Conservation (phyloP, 2,888 invertebrate genomes). For the Agrypnus murinus region DNA sequence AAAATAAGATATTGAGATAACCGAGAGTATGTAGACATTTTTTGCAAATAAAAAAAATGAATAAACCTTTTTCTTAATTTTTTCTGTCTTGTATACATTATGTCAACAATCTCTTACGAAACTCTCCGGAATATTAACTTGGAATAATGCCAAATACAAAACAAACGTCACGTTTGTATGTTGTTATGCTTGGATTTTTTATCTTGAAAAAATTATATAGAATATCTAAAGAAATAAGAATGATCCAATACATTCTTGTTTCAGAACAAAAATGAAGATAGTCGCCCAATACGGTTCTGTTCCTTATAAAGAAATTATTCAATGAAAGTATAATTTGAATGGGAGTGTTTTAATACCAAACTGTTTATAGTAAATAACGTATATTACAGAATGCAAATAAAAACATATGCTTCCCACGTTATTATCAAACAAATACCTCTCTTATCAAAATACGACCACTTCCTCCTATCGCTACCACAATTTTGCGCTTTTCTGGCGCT, state of each 20-base stretch:
- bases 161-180: neutral
- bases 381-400: slow-evolving; percentile 5
- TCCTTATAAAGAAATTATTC: neutral
- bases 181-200: too few relatives aligned
- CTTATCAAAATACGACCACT: slow-evolving; percentile 50
- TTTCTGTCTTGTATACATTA: neutral
- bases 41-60: too few relatives aligned
- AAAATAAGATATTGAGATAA: too few relatives aligned
- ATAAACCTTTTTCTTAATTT: neutral
- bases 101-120: slow-evolving; percentile 20
- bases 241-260: too few relatives aligned
- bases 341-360: neutral
- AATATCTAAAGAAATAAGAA: too few relatives aligned
- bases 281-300: neutral
- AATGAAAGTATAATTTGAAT: neutral
- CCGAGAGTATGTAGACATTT: too few relatives aligned
- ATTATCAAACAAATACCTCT: slow-evolving; percentile 34
- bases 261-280: too few relatives aligned
- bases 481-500: slow-evolving; percentile 32
- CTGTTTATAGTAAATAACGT: slow-evolving; percentile 16
- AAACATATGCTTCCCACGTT: slow-evolving; percentile 38
- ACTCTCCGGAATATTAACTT: slow-evolving; percentile 1
- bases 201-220: too few relatives aligned
- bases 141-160: slow-evolving; percentile 5
- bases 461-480: slow-evolving; percentile 49